Evolutionary conservation across 2,888 invertebrate genomes (phyloP), one percentile per base, ranked within the genome.

Genomic region (Diplazon laetatorius): DNA sequence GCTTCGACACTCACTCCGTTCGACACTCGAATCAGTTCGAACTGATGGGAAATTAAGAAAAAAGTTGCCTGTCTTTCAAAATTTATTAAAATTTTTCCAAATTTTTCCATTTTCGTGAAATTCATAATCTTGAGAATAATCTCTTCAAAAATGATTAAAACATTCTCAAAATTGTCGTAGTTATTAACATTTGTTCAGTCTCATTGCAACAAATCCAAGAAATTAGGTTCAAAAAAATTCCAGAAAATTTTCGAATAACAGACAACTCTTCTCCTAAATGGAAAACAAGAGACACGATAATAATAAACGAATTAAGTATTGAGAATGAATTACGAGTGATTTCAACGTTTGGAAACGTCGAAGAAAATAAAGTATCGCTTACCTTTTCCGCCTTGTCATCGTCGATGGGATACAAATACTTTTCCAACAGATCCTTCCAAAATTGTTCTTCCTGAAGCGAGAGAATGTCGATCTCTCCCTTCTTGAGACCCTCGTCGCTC

Each of bases 381-480:
- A 97, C 97, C 96, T 97, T 95, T 91, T 97, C 97, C 69, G 96
- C 95, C 88, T 97, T 96, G 91, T 99, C 96, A 86, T 97, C 96
- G 88, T 97, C 97, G 85, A 99, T 96, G 2, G 99, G 99, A 89
- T 95, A 96, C 68, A 99, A 93, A 92, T 99, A 98, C 92, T 98
- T 97, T 78, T 96, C 97, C 82, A 99, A 95, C 69, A 99, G 92
- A 85, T 98, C 98, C 89, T 95, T 96, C 99, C 99, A 99, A 92
- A 99, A 99, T 69, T 93, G 92, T 76, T 95, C 93, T 92, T 99
- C 99, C 79, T 95, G 93, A 82, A 96, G 95, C 14, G 94, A 94
- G 72, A 99, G 92, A 87, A 95, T 96, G 87, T 97, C 97, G 16
- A 98, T 95, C 91, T 97, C 97, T 59, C 98, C 98, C 89, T 97